These are phyloP conservation scores for Saccopteryx leptura DNA, from an alignment of 2,113 vertebrate genomes.

Conservation along the genomic window DNA sequence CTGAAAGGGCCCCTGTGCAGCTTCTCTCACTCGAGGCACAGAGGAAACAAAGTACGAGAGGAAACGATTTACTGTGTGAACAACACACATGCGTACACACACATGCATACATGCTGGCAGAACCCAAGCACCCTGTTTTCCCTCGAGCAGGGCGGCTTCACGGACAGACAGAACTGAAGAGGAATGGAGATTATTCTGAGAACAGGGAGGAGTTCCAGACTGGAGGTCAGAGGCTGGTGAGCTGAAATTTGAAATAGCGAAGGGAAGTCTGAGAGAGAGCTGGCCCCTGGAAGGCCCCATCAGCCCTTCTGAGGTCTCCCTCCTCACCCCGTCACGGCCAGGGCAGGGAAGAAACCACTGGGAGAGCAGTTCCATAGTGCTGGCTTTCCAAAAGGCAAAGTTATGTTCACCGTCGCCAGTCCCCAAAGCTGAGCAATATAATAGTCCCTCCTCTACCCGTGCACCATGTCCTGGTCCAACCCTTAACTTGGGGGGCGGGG, in stretches of 20 bases:
- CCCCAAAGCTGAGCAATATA: neutral
- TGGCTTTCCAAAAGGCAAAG: neutral
- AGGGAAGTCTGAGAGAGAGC: neutral
- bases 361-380: too few species aligned
- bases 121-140: accelerated
- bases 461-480: accelerated
- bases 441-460: neutral
- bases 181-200: neutral
- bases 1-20: neutral
- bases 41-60: neutral
- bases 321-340: accelerated
- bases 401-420: accelerated
- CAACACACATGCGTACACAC: accelerated
- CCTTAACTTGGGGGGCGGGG: accelerated
- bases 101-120: neutral
- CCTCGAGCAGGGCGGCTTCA: neutral
- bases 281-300: accelerated
- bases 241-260: too few species aligned
- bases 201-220: neutral
- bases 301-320: accelerated
- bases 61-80: neutral
- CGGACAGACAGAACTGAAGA: neutral
- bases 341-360: too few species aligned
- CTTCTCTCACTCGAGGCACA: neutral
- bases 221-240: neutral